A percentile compares a stretch with the other conserved stretches of the same genome.
Conservation (phyloP, 2,113 vertebrate genomes). For the Notothenia rossii region DNA sequence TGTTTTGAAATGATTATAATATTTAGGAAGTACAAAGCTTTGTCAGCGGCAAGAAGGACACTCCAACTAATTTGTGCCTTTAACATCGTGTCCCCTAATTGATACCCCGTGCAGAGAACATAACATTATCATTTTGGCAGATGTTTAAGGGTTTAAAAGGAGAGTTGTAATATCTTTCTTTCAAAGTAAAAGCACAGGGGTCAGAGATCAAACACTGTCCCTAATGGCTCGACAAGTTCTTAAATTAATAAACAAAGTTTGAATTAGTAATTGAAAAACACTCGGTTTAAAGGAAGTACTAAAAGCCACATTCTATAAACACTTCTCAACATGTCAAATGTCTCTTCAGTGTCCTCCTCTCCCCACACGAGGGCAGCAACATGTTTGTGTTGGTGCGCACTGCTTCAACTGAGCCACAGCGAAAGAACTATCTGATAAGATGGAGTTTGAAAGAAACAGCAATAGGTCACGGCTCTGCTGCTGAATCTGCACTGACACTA, state of each 20-base stretch:
- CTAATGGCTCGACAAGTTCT: neutral
- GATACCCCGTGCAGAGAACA: neutral
- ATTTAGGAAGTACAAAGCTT: neutral
- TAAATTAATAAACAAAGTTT: neutral
- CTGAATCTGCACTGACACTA: neutral
- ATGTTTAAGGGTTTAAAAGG: neutral
- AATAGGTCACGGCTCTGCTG: neutral
- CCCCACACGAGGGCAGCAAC: constrained; percentile 53
- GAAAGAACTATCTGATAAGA: neutral
- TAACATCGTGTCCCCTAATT: no score
- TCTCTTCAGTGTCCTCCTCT: neutral
- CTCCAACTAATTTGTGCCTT: neutral
- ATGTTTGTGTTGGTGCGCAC: neutral
- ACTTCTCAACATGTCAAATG: neutral
- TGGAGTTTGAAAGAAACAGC: neutral
- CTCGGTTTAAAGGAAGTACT: no score
- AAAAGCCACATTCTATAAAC: neutral
- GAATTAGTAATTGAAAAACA: neutral
- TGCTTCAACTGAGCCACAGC: neutral
- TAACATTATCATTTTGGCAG: no score
- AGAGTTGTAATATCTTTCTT: neutral
- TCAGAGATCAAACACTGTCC: neutral
- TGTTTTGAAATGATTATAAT: neutral
- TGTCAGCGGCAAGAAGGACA: no score
- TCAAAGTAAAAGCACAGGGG: constrained; percentile 19